Base-by-base conservation (phyloP, 2,797 vertebrate species). In the Dendrocincla tyrannina region DNA sequence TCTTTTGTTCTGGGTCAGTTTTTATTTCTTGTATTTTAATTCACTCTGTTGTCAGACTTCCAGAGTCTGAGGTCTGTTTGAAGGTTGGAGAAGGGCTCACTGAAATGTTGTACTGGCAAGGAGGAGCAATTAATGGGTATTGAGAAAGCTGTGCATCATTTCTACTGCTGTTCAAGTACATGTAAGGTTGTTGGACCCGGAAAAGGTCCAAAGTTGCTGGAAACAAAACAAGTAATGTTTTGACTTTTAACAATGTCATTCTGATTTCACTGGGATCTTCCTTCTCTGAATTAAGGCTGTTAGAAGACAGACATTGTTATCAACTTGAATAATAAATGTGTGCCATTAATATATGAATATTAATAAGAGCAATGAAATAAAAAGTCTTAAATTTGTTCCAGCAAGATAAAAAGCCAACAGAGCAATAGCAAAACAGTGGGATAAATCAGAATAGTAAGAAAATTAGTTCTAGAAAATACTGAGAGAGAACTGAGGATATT, bases 291-390 rank as follows among this genome's bases (percentile, higher is more conserved):
- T 84, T 91, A 92, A 85, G 42, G 49, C 68, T 87, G 55, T 75
- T 73, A 79, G 89, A 73, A 91, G 58, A 91, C 47, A 95, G 53
- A 82, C 80, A 42, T 84, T 83, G 62, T 91, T 95, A 90, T 91
- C 77, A 87, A 69, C 70, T 76, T 79, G 74, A 96, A 82, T 92
- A 93, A 85, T 83, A 85, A 91, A 82, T 82, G 17, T 69, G 17
- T 93, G 74, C 11, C 55, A 49, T 92, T 95, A 91, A 73, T 88
- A 76, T 73, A 56, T 95, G 88, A 95, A 90, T 94, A 90, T 94
- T 94, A 94, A 96, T 93, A 83, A 88, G 52, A 87, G 32, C 32
- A 95, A 91, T 85, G 90, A 93, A 93, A 75, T 94, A 86, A 89
- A 67, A n/a, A 72, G 28, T 66, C 63, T 84, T 94, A 84, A 66